Percentiles rank a stretch among this genome's conserved stretches.
phyloP scores from a whole-genome alignment of 2,797 vertebrate species.

The Loriculus beryllinus region DNA sequence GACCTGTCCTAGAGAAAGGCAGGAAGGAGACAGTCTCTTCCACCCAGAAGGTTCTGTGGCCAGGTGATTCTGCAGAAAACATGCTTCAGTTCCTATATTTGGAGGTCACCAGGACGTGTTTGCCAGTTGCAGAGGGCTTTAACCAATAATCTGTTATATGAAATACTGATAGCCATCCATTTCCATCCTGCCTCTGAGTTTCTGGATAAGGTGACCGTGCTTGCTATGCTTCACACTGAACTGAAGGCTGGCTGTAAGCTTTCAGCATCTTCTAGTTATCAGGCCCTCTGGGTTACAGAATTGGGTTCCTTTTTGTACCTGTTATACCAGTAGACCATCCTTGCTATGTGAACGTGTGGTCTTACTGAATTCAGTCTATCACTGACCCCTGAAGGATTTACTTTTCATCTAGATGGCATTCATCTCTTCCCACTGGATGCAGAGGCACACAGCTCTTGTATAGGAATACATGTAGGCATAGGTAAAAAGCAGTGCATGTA shows the following conservation, averaged over 20 bases:
- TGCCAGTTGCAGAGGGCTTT: neutral
- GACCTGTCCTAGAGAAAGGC: neutral
- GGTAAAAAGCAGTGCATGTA: neutral
- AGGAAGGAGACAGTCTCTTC: neutral
- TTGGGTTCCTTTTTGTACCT: neutral
- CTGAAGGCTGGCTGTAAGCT: accelerated
- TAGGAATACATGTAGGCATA: neutral
- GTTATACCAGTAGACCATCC: neutral
- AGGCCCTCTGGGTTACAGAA: neutral
- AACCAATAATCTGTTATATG: neutral
- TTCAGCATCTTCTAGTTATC: neutral
- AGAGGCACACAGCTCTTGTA: neutral
- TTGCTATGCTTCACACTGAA: neutral
- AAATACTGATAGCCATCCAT: neutral
- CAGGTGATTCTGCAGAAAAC: neutral
- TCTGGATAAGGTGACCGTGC: neutral
- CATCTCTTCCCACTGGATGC: neutral
- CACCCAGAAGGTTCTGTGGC: neutral
- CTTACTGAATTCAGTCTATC: neutral
- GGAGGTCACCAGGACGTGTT: neutral
- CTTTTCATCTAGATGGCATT: neutral
- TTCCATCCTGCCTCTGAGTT: neutral
- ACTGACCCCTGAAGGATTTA: neutral
- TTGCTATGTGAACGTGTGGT: neutral
- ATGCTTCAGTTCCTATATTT: neutral